phyloP scores from a whole-genome alignment of 2,113 vertebrate species.

The Corydoras maculifer region DNA sequence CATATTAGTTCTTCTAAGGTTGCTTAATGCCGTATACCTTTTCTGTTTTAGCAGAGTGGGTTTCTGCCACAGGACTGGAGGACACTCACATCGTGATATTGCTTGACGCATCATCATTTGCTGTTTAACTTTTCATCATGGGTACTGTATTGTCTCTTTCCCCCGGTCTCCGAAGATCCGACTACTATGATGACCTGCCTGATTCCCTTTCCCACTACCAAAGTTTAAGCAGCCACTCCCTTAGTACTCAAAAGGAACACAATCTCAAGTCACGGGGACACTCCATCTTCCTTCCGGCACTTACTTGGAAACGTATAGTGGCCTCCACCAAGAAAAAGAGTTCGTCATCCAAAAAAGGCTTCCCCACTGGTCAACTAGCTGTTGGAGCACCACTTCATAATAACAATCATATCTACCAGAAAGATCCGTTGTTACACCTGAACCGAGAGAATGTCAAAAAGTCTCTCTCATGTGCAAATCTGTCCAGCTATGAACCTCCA shows the following conservation, averaged over 20 bases:
- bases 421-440: slow-evolving; percentile 62
- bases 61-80: slow-evolving; percentile 12
- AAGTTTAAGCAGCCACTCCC: slow-evolving; percentile 65
- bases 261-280: slow-evolving; percentile 60
- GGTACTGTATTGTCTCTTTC: slow-evolving; percentile 74
- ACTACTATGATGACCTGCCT: slow-evolving; percentile 64
- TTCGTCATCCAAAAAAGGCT: slow-evolving; percentile 55
- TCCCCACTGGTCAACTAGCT: slow-evolving; percentile 17
- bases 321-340: slow-evolving; percentile 72
- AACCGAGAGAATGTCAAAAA: slow-evolving; percentile 74
- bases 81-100: background rate
- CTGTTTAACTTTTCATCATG: slow-evolving; percentile 54
- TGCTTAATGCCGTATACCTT: slow-evolving; percentile 5
- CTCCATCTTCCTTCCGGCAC: slow-evolving; percentile 71
- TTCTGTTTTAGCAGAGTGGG: slow-evolving; percentile 1
- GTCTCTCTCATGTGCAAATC: slow-evolving; percentile 74
- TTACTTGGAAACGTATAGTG: slow-evolving; percentile 76
- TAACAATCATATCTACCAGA: slow-evolving; percentile 66
- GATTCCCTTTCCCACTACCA: slow-evolving; percentile 71
- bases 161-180: slow-evolving; percentile 63
- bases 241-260: slow-evolving; percentile 67
- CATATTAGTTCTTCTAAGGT: slow-evolving; percentile 17
- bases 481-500: slow-evolving; percentile 68
- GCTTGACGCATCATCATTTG: slow-evolving; percentile 13
- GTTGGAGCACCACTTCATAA: slow-evolving; percentile 57